A percentile compares a stretch with the other conserved stretches of the same genome.
Conservation (phyloP, 2,888 invertebrate genomes). For the Eumacrocentrus americanus region DNA sequence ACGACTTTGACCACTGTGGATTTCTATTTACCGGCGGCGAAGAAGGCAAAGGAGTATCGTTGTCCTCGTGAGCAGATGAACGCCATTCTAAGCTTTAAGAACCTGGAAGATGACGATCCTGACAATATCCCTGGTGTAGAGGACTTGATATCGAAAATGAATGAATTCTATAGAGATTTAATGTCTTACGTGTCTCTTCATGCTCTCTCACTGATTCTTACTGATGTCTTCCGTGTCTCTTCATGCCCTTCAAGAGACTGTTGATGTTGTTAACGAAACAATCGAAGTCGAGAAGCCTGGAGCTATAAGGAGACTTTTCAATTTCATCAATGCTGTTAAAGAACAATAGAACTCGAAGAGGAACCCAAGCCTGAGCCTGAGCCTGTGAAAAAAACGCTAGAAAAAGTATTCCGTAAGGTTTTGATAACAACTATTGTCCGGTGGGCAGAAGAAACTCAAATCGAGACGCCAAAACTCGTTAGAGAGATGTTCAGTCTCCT, state of each 20-base stretch:
- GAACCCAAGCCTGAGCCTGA: slow-evolving; percentile 73
- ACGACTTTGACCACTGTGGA: no score
- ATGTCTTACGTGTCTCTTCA: no score
- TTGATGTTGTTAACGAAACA: slow-evolving; percentile 64
- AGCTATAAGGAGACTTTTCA: slow-evolving; percentile 79
- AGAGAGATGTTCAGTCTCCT: slow-evolving; percentile 98
- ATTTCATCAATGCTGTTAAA: slow-evolving; percentile 88
- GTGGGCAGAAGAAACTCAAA: slow-evolving; percentile 97
- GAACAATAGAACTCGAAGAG: slow-evolving; percentile 85
- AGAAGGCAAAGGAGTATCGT: slow-evolving; percentile 97
- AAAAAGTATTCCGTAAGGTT: slow-evolving; percentile 90
- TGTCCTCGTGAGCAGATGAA: slow-evolving; percentile 99
- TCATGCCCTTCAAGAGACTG: slow-evolving; percentile 80
- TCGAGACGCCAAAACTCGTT: slow-evolving; percentile 92
- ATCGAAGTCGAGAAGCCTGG: slow-evolving; percentile 68
- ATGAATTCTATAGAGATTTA: slow-evolving; percentile 81
- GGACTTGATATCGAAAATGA: slow-evolving; percentile 81
- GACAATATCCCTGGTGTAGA: slow-evolving; percentile 91
- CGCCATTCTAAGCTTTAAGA: slow-evolving; percentile 90
- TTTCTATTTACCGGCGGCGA: no score
- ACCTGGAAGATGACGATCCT: slow-evolving; percentile 82
- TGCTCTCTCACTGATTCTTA: no score
- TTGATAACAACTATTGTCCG: slow-evolving; percentile 89
- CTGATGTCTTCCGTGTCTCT: slow-evolving; percentile 84
- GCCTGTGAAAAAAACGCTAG: slow-evolving; percentile 81